Conservation (phyloP, 2,797 vertebrate genomes). For the Fratercula arctica region DNA sequence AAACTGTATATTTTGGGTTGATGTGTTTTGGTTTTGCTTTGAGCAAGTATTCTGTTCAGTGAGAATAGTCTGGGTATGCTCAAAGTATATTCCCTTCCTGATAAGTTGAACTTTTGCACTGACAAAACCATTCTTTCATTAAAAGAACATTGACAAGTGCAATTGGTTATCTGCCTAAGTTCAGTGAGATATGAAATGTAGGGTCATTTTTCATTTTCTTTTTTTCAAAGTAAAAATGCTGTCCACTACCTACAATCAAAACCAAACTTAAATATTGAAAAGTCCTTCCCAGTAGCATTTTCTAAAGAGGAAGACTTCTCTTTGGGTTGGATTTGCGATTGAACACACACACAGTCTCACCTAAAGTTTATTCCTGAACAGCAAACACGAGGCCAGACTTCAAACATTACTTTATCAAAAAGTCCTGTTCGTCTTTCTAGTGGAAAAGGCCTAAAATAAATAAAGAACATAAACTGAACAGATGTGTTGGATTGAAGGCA, state of each 20-base stretch:
- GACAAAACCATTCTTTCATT: not conserved
- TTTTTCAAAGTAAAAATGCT: not conserved
- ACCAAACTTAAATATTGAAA: not conserved
- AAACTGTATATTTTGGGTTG: not conserved
- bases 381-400: not conserved
- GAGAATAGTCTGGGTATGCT: not conserved
- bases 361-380: not conserved
- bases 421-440: not conserved
- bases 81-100: not conserved
- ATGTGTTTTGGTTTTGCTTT: slow-evolving; percentile 10
- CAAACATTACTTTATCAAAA: not conserved
- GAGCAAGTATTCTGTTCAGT: not conserved
- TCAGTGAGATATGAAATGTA: not conserved
- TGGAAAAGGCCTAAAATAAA: not conserved
- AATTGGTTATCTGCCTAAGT: not conserved
- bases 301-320: not conserved
- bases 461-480: not conserved
- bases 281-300: not conserved
- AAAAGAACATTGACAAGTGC: not conserved
- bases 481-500: not conserved
- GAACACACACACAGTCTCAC: not conserved
- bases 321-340: not conserved
- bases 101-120: not conserved
- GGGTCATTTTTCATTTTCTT: not conserved
- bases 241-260: not conserved